These are phyloP conservation scores for Champsocephalus gunnari DNA, from an alignment of 2,797 vertebrate species.

Conservation along the genomic window DNA sequence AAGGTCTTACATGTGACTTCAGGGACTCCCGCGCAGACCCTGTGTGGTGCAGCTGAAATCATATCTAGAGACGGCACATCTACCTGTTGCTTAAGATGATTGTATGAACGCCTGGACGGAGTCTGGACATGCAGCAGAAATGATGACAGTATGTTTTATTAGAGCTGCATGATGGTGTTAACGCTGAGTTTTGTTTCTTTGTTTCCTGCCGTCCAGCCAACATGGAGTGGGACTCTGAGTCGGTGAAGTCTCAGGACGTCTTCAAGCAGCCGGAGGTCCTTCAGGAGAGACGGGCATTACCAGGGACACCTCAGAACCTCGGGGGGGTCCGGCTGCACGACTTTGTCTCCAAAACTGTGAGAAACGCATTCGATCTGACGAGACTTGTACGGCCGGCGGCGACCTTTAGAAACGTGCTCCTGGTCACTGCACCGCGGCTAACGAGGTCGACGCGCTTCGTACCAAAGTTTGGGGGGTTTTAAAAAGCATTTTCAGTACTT, in stretches of 20 bases:
- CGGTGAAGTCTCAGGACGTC: slow-evolving; percentile 82
- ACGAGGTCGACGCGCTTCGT: too few species aligned
- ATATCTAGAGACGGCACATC: neutral
- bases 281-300: slow-evolving; percentile 70
- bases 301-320: slow-evolving; percentile 88
- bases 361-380: neutral
- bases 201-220: slow-evolving; percentile 64
- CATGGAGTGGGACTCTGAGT: slow-evolving; percentile 92
- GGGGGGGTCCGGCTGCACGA: slow-evolving; percentile 90
- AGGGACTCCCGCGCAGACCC: too few species aligned
- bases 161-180: neutral
- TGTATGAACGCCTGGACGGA: neutral
- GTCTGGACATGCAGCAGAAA: neutral
- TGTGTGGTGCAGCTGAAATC: neutral
- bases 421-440: too few species aligned
- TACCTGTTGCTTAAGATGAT: neutral
- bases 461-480: too few species aligned
- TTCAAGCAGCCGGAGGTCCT: slow-evolving; percentile 80
- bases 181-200: slow-evolving; percentile 15
- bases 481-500: too few species aligned
- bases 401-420: too few species aligned
- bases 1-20: too few species aligned
- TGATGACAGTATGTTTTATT: neutral
- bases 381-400: neutral
- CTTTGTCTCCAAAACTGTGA: slow-evolving; percentile 96